Conservation (phyloP, 2,797 vertebrate species). For the Otolemur crassicaudatus region DNA sequence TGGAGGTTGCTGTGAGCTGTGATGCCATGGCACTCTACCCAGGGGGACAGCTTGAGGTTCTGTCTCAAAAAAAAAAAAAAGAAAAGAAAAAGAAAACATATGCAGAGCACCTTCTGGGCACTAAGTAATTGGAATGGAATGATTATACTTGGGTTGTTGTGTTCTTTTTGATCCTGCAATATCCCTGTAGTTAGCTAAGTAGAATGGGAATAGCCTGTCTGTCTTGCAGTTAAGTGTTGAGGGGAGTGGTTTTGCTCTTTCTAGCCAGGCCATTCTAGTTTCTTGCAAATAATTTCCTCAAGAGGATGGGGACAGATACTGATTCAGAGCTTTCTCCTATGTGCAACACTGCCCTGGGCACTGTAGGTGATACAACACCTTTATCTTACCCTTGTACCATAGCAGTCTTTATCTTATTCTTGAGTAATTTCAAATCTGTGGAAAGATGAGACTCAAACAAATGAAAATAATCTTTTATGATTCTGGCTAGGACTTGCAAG, state of each 20-base stretch:
- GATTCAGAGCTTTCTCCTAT: background rate
- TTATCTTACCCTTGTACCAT: too few species aligned
- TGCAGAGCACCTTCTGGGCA: rapidly evolving
- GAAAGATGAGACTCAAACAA: background rate
- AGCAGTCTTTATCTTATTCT: background rate
- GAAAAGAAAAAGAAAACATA: background rate
- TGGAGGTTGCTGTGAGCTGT: too few species aligned
- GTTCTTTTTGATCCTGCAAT: rapidly evolving
- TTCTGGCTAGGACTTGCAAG: background rate
- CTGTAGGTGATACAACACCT: too few species aligned
- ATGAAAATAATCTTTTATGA: background rate
- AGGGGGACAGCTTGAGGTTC: too few species aligned
- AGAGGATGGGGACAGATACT: background rate
- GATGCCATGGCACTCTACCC: too few species aligned
- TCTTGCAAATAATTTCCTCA: background rate
- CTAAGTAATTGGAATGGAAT: background rate
- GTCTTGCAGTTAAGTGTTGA: background rate
- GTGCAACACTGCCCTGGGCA: rapidly evolving
- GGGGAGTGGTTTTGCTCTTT: background rate
- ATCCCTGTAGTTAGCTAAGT: background rate
- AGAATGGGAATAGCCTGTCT: background rate
- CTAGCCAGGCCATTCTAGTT: background rate
- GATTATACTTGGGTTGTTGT: background rate
- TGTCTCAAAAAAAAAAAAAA: too few species aligned
- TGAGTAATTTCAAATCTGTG: background rate